Conservation (phyloP, 2,888 invertebrate genomes). For the Brachylomia viminalis region DNA sequence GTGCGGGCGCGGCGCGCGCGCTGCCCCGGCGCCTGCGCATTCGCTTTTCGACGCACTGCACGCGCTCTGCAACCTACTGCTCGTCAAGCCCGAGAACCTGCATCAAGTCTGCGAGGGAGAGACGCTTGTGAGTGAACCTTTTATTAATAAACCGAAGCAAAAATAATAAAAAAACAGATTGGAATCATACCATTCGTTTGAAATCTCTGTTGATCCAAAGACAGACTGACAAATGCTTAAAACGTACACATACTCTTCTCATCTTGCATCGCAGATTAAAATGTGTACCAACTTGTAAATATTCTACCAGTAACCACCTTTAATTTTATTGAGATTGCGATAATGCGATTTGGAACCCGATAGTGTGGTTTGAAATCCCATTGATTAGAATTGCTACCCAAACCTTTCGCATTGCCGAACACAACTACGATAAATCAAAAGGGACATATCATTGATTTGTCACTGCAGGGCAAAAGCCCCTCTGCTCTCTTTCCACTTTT, state of each 20-base stretch:
- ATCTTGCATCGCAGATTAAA: neutral
- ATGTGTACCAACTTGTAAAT: neutral
- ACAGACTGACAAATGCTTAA: neutral
- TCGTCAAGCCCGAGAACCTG: slow-evolving; percentile 98
- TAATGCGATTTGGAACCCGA: neutral
- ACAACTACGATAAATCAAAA: neutral
- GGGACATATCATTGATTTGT: neutral
- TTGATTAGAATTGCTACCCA: neutral
- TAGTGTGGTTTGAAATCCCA: neutral
- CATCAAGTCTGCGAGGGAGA: slow-evolving; percentile 98
- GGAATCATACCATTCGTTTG: neutral
- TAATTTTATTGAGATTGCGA: neutral
- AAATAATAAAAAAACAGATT: neutral
- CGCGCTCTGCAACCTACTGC: slow-evolving; percentile 98
- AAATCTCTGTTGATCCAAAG: neutral
- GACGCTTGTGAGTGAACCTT: slow-evolving; percentile 93
- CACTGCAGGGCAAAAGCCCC: neutral
- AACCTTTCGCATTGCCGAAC: neutral
- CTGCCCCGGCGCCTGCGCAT: slow-evolving; percentile 94
- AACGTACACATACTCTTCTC: neutral
- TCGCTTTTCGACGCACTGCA: slow-evolving; percentile 98
- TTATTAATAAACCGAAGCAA: no score
- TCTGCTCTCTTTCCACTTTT: neutral
- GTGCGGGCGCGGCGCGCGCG: slow-evolving; percentile 87
- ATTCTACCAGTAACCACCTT: neutral